Evolutionary conservation across 1,140 invertebrate genomes (phyloP), one percentile per base, ranked within the genome.

Genomic region (Schmidtea mediterranea): DNA sequence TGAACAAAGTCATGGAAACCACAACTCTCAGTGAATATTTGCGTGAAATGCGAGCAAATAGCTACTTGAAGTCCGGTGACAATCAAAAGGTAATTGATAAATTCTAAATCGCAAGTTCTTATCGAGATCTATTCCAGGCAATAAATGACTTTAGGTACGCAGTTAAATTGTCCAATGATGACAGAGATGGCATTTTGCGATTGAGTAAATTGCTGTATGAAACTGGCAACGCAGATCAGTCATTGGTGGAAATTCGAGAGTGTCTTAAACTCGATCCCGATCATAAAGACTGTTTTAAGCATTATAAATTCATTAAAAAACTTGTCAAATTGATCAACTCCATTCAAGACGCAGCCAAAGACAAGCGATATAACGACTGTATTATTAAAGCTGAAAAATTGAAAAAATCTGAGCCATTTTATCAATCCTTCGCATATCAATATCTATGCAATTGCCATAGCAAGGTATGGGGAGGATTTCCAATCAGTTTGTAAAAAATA

Each of bases 211-310:
- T 95, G 37, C 73, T 87, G 36, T 97, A 97, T 67, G 71, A 76
- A 54, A 71, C 89, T 43, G 89, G 89, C 10, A 78, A 92, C 55
- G 79, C 83, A 26, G 77, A 80, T 15, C 82, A 92, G 59, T 75
- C 84, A 8, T 66, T 97, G 21, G 79, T 78, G 63, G 80, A 90
- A 69, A 79, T 95, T 54, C 74, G 90, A 19, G 87, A 97, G 66
- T 98, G 92, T 65, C 72, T 98, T 9, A 92, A 90, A 67, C 69
- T 94, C 21, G 90, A 98, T 69, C 86, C 87, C 0, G 92, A 98
- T 57, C 84, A 98, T 64, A 86, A 89, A 65, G 69, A 78, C 50
- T 98, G 90, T 68, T 87, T 73, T 76, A 74, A 78, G n/a, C 77
- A 89, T 58, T 98, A 98, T 65, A 97, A 94, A 62, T 86, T 82